These are phyloP conservation scores for Salvator merianae DNA, from an alignment of 2,113 vertebrate genomes.

Conservation along the genomic window DNA sequence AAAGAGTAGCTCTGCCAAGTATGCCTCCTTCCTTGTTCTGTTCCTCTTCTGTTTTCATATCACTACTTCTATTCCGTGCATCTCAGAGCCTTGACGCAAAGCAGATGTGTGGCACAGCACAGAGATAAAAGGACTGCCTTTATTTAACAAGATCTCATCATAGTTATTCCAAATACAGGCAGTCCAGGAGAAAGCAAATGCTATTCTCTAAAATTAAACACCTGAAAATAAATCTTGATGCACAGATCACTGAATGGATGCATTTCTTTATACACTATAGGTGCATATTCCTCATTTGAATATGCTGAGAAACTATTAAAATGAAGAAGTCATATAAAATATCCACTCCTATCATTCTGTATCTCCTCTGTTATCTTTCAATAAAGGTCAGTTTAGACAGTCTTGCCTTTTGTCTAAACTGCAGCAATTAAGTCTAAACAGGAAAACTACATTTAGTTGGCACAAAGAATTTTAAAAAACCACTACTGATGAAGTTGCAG, in stretches of 20 bases:
- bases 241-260: background rate
- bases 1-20: background rate
- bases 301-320: background rate
- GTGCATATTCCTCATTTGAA: background rate
- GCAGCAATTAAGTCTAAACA: no score
- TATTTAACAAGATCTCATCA: background rate
- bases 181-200: background rate
- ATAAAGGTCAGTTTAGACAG: background rate
- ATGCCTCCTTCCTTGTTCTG: background rate
- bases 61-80: background rate
- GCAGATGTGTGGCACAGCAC: background rate
- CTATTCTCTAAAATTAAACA: background rate
- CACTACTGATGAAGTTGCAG: no score
- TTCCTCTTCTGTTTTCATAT: slow-evolving; percentile 13
- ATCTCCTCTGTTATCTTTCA: background rate
- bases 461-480: background rate
- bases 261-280: background rate
- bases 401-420: background rate
- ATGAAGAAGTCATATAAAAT: background rate
- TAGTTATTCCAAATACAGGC: background rate
- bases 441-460: background rate
- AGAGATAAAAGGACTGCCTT: background rate
- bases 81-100: slow-evolving; percentile 15
- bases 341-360: background rate
- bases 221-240: background rate